Evolutionary conservation across 1,140 invertebrate species (phyloP).

Genomic region (Uloborus diversus): DNA sequence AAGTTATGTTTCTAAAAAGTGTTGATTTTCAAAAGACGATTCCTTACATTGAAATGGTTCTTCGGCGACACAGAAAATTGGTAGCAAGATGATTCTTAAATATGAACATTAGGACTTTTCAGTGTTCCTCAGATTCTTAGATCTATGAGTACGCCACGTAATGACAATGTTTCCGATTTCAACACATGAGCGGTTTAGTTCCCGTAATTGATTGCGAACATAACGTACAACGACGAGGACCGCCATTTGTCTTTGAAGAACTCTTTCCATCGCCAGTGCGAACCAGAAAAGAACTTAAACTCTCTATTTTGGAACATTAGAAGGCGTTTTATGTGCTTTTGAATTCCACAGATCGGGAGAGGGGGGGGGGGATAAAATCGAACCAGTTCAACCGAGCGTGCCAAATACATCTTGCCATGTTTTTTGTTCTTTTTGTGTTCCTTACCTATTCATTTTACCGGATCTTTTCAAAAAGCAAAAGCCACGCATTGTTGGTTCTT

Average conservation of each 20-base stretch:
- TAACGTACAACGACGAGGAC: conserved; percentile 7
- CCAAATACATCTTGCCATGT: not conserved
- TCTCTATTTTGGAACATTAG: conserved; percentile 31
- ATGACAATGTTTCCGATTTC: conserved; percentile 40
- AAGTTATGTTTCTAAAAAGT: not conserved
- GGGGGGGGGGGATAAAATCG: not conserved
- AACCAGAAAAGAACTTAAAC: conserved; percentile 11
- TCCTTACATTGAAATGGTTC: not conserved
- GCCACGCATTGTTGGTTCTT: conserved; percentile 46
- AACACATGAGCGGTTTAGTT: conserved; percentile 34
- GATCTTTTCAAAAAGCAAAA: conserved; percentile 3
- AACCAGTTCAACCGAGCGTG: conserved; percentile 16
- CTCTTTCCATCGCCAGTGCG: not conserved
- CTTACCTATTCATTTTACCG: conserved; percentile 12
- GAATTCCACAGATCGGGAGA: conserved; percentile 6
- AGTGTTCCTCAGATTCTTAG: not conserved
- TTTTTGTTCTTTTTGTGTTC: conserved; percentile 25
- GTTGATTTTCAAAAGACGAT: not conserved
- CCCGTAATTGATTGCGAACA: conserved; percentile 36
- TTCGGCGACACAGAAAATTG: not conserved
- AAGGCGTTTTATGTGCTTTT: conserved; percentile 32
- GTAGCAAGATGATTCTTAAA: not conserved
- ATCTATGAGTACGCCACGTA: conserved; percentile 11
- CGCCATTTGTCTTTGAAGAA: not conserved
- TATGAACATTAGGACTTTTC: not conserved